A percentile compares a stretch with the other conserved stretches of the same genome.
phyloP scores from a whole-genome alignment of 2,888 invertebrate genomes.

The Frankliniella intonsa region DNA sequence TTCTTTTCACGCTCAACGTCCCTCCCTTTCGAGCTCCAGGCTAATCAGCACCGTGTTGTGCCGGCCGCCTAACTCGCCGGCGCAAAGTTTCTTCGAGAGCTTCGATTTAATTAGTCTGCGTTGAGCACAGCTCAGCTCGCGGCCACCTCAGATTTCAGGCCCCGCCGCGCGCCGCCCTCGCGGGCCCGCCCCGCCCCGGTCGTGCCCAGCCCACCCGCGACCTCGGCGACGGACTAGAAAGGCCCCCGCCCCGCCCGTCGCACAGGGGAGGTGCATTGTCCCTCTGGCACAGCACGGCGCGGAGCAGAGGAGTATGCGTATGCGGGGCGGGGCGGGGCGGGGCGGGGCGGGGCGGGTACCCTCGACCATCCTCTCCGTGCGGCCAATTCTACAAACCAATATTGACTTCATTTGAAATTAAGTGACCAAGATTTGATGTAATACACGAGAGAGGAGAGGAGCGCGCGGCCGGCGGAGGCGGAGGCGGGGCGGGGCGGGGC shows the following conservation, averaged over 20 bases:
- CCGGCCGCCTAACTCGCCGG: slow-evolving; percentile 11
- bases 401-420: neutral
- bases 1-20: no score
- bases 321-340: no score
- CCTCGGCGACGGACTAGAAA: no score
- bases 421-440: neutral
- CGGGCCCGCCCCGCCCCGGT: no score
- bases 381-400: slow-evolving; percentile 4
- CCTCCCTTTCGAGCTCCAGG: neutral
- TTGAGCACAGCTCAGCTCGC: neutral
- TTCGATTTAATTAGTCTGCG: slow-evolving; percentile 25
- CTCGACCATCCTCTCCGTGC: no score
- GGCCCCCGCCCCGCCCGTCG: neutral
- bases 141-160: neutral
- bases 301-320: neutral
- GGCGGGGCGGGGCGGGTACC: no score
- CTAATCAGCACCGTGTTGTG: slow-evolving; percentile 14
- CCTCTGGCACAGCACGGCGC: no score
- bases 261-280: no score
- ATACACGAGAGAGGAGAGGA: neutral
- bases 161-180: neutral
- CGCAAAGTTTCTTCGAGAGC: slow-evolving; percentile 22
- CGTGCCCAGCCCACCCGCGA: neutral
- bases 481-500: no score
- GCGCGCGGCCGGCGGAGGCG: neutral